Evolutionary conservation across 2,888 invertebrate species (phyloP).

Genomic region (Elysia crispata): DNA sequence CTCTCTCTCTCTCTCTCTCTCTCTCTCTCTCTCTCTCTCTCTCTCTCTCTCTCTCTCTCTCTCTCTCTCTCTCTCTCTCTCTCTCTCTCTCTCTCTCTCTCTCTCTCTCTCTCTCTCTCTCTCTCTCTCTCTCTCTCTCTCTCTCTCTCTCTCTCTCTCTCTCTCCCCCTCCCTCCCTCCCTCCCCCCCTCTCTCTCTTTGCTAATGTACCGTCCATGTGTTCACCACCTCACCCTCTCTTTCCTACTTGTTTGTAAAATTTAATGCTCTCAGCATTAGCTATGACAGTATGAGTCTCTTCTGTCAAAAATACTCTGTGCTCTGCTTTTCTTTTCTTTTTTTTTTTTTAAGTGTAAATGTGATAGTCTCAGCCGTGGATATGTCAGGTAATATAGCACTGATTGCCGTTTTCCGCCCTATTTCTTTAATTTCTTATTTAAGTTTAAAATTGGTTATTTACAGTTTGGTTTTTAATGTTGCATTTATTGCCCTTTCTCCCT

Average conservation of each 20-base stretch:
- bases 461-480: too few relatives aligned
- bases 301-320: background rate
- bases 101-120: constrained; percentile 37
- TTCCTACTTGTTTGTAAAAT: constrained; percentile 5
- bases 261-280: too few relatives aligned
- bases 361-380: too few relatives aligned
- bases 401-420: too few relatives aligned
- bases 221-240: background rate
- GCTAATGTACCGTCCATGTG: too few relatives aligned
- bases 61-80: constrained; percentile 35
- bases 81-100: constrained; percentile 41
- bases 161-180: constrained; percentile 22
- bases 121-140: constrained; percentile 29
- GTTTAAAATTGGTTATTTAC: too few relatives aligned
- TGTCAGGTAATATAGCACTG: too few relatives aligned
- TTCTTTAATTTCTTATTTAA: too few relatives aligned
- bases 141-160: constrained; percentile 36
- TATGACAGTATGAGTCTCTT: background rate
- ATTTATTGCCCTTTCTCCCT: too few relatives aligned
- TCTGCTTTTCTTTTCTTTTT: too few relatives aligned
- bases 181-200: too few relatives aligned
- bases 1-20: constrained; percentile 17
- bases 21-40: constrained; percentile 28
- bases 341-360: too few relatives aligned
- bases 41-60: constrained; percentile 18